Conservation (phyloP, 2,888 invertebrate species). For the Macrophya alboannulata region DNA sequence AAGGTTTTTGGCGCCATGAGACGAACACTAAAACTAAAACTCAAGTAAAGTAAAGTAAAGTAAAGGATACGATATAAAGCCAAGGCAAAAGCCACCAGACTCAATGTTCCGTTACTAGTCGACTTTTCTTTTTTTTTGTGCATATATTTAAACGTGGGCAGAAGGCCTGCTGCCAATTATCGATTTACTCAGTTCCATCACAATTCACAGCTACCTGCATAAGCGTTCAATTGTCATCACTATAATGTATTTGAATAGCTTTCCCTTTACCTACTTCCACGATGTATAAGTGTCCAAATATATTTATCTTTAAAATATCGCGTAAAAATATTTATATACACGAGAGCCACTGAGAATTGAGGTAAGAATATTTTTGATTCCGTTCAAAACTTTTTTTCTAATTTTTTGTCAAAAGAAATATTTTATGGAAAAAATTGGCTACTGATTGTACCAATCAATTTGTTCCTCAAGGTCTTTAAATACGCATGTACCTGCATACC, state of each 20-base stretch:
- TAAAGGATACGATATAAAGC: background rate
- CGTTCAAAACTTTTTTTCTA: too few relatives aligned
- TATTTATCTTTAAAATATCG: too few relatives aligned
- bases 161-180: conserved; percentile 28
- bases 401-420: too few relatives aligned
- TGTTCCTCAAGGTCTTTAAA: too few relatives aligned
- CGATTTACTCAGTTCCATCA: conserved; percentile 28
- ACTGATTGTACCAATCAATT: too few relatives aligned
- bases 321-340: too few relatives aligned
- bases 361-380: too few relatives aligned
- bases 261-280: background rate
- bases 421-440: too few relatives aligned
- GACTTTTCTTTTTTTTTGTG: background rate
- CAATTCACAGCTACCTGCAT: conserved; percentile 27
- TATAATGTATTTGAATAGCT: background rate
- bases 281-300: background rate
- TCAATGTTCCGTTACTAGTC: background rate
- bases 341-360: too few relatives aligned
- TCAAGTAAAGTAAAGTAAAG: background rate
- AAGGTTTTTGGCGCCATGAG: background rate
- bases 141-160: background rate
- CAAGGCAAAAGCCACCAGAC: background rate
- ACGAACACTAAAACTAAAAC: background rate
- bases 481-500: too few relatives aligned
- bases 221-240: conserved; percentile 25